Evolutionary conservation across 2,888 invertebrate species (phyloP), one percentile per base, ranked within the genome.

Genomic region (Plusia festucae): DNA sequence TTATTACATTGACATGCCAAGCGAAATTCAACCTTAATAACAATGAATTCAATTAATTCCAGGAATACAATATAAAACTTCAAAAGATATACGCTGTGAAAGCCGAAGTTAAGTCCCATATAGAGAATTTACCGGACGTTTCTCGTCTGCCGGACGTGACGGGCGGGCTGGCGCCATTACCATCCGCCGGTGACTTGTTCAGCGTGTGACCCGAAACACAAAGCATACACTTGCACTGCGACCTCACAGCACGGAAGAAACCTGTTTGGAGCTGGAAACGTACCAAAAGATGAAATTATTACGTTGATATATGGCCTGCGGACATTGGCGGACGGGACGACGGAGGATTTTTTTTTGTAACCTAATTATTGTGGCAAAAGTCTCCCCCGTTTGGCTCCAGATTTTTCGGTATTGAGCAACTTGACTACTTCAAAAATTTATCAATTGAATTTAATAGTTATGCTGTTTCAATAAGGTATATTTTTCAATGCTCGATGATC

Each of bases 121-220:
- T 99, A 84, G 97, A 98, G 75, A 99, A 98, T 91, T 95, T 99
- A 76, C 99, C 99, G 0, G 99, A 99, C 90, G 96, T 99, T 73
- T 98, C 98, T 0, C 97, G 98, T 73, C 92, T 99, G 61, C 99
- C 99, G 0, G 98, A 98, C 85, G 98, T 99, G 0, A 98, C 98
- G 0, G 98, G 98, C 20, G 98, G 98, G 9, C 93, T 99, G 46
- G 98, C 98, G 34, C 99, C 99, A 0, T 93, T 99, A 73, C 99
- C 99, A 44, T 99, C 99, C 4, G 99, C 99, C 44, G 99, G 99
- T 1, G 99, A 99, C 93, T 96, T 99, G 49, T 99, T 99, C 92
- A 98, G 96, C 73, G 75, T 92, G 90, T 98, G 88, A 92, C 68
- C 20, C 46, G 6, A 30, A 24, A 24, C 24, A 11, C 20, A 24